Conservation (phyloP, 2,888 invertebrate genomes). For the Sphecodes monilicornis region DNA sequence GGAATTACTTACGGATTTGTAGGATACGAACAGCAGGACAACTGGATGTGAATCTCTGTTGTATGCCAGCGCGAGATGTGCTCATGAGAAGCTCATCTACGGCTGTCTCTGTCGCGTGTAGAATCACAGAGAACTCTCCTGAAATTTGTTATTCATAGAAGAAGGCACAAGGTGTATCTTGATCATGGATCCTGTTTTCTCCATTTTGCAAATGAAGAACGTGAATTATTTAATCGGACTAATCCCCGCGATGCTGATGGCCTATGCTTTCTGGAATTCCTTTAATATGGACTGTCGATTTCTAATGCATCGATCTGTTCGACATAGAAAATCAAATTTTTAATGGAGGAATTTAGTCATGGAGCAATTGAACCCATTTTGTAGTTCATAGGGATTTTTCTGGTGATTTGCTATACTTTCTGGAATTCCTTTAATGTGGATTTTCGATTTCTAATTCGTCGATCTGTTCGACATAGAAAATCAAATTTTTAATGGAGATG, state of each 20-base stretch:
- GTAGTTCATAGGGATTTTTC: too few relatives aligned
- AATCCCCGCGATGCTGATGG: background rate
- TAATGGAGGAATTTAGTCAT: background rate
- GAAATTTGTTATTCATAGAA: conserved; percentile 6
- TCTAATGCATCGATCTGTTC: background rate
- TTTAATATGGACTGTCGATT: background rate
- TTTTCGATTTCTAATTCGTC: too few relatives aligned
- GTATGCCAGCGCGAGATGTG: background rate
- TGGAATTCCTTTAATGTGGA: too few relatives aligned
- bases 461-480: too few relatives aligned
- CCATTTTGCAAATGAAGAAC: background rate
- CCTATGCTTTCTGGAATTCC: background rate
- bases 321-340: background rate
- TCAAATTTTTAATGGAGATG: too few relatives aligned
- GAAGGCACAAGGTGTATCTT: background rate
- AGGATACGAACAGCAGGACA: background rate
- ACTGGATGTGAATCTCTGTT: background rate
- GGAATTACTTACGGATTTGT: conserved; percentile 27
- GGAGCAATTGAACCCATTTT: too few relatives aligned
- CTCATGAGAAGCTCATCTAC: background rate
- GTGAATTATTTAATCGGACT: background rate
- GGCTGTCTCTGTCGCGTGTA: background rate
- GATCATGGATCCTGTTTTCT: background rate
- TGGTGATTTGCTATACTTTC: too few relatives aligned
- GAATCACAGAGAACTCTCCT: background rate